phyloP scores from a whole-genome alignment of 2,888 invertebrate species.

The Calameuta idolon region DNA sequence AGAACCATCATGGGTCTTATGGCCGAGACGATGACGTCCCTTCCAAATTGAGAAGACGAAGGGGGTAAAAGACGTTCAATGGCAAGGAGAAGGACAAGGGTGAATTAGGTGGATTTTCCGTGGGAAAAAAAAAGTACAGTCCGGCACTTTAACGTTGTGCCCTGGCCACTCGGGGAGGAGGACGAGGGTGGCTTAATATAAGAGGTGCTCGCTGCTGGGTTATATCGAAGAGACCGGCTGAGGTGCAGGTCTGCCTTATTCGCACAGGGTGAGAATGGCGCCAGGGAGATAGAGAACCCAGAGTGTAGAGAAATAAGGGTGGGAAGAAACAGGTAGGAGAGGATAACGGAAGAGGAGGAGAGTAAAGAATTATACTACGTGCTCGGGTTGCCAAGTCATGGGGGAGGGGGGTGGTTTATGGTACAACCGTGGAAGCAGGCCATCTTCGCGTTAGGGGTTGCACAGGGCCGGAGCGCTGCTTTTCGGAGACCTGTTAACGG shows the following conservation, averaged over 20 bases:
- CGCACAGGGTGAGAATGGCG: neutral
- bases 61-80: no score
- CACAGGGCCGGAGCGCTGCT: slow-evolving; percentile 12
- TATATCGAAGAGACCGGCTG: neutral
- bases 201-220: slow-evolving; percentile 1
- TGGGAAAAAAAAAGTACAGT: no score
- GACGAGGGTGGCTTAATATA: neutral
- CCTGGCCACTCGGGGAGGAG: neutral
- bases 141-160: no score
- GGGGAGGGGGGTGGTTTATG: slow-evolving; percentile 42
- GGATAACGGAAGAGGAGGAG: slow-evolving; percentile 7
- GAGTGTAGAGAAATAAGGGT: slow-evolving; percentile 27
- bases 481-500: slow-evolving; percentile 42
- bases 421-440: slow-evolving; percentile 36
- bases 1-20: no score
- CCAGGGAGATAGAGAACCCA: slow-evolving; percentile 28
- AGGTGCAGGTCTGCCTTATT: no score
- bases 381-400: slow-evolving; percentile 49
- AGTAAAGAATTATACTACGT: slow-evolving; percentile 56
- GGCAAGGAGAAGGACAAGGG: no score
- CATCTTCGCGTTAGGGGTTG: slow-evolving; percentile 5
- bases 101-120: no score
- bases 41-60: no score
- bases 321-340: slow-evolving; percentile 25
- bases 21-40: no score